phyloP scores from a whole-genome alignment of 2,797 vertebrate genomes.

The Hemibagrus guttatus region DNA sequence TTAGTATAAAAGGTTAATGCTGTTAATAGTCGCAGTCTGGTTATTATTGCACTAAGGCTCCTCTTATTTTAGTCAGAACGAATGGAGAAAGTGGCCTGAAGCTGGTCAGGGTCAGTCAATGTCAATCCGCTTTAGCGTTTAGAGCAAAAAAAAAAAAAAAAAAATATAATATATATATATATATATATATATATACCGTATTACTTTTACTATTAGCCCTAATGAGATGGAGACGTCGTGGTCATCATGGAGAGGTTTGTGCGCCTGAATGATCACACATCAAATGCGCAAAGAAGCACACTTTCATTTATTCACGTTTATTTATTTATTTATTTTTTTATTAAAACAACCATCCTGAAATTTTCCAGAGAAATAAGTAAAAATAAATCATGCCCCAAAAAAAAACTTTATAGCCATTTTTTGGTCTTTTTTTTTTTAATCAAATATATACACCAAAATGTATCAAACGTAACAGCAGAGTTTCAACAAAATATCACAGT shows the following conservation, averaged over 20 bases:
- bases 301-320: too few relatives aligned
- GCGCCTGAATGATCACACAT: conserved; percentile 24
- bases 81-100: conserved; percentile 67
- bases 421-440: background rate
- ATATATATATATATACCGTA: too few relatives aligned
- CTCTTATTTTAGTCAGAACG: conserved; percentile 46
- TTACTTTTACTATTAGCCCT: conserved; percentile 62
- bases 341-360: background rate
- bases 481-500: background rate
- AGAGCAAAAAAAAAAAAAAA: conserved; percentile 49
- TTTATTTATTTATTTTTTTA: background rate
- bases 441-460: background rate
- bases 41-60: conserved; percentile 48
- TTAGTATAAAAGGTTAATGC: conserved; percentile 50
- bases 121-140: conserved; percentile 69
- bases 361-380: background rate
- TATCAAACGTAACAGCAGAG: background rate
- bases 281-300: background rate
- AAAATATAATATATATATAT: too few relatives aligned
- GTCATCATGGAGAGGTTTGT: conserved; percentile 1
- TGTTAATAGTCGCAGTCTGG: conserved; percentile 44
- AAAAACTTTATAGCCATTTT: background rate
- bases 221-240: conserved; percentile 60
- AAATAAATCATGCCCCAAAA: background rate
- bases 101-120: conserved; percentile 67